These are phyloP conservation scores for Megalurothrips usitatus DNA, from an alignment of 2,888 invertebrate genomes.

Conservation along the genomic window DNA sequence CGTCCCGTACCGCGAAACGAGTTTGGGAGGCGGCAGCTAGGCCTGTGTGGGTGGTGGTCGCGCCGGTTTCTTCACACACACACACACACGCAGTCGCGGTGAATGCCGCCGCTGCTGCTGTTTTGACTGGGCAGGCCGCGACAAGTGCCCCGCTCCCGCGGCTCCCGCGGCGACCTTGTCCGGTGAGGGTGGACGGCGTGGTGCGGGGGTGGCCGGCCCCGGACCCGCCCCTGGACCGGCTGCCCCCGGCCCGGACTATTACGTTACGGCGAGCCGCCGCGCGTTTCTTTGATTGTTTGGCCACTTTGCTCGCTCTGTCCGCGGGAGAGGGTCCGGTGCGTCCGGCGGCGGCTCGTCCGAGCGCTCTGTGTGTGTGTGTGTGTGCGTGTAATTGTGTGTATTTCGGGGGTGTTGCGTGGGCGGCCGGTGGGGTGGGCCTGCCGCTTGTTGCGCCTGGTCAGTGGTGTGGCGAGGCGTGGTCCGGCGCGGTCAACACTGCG, in stretches of 20 bases:
- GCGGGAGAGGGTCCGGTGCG: too few species aligned
- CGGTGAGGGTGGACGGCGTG: too few species aligned
- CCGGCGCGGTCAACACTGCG: not conserved
- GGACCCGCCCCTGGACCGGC: not conserved
- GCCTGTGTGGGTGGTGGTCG: conserved; percentile 11
- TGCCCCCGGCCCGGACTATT: too few species aligned
- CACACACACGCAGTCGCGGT: not conserved
- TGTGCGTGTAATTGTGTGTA: not conserved
- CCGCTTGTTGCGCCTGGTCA: conserved; percentile 16
- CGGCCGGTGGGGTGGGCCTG: not conserved
- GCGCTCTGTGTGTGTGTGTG: conserved; percentile 7
- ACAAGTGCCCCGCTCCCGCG: not conserved
- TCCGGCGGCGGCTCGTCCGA: too few species aligned
- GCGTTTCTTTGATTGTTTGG: not conserved
- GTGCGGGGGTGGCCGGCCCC: not conserved
- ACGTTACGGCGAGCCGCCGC: too few species aligned
- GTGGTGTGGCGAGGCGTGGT: not conserved
- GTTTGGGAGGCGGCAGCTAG: not conserved
- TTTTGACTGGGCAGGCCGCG: conserved; percentile 13
- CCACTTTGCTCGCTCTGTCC: not conserved
- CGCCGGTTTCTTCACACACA: not conserved
- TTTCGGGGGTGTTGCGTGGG: conserved; percentile 5
- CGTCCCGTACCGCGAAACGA: not conserved
- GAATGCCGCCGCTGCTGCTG: not conserved
- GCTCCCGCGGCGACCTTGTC: too few species aligned